These are phyloP conservation scores for Blastobasis lacticolella DNA, from an alignment of 2,888 invertebrate species.

Conservation along the genomic window DNA sequence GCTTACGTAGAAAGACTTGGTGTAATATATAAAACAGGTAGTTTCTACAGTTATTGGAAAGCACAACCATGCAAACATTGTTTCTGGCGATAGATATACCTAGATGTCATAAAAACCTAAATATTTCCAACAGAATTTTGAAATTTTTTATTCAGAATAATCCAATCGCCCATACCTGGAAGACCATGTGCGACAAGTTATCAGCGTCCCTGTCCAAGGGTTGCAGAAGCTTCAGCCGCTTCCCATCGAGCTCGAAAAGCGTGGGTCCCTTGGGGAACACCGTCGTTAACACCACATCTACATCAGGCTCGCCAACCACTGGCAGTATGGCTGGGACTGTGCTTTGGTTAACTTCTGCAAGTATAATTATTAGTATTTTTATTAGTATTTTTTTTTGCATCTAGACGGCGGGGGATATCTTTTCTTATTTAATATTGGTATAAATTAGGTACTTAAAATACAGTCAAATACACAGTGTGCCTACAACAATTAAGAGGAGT, in stretches of 20 bases:
- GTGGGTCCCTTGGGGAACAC: conserved; percentile 87
- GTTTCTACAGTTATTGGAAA: no score
- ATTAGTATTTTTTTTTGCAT: not conserved
- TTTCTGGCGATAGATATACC: no score
- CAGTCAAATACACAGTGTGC: no score
- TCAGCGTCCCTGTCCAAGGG: conserved; percentile 90
- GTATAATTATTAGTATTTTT: not conserved
- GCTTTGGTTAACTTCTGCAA: conserved; percentile 86
- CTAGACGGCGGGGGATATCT: not conserved
- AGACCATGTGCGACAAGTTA: conserved; percentile 89
- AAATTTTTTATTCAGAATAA: no score
- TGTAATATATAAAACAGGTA: no score
- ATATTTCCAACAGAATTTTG: no score
- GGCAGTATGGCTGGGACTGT: conserved; percentile 88
- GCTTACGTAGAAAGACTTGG: no score
- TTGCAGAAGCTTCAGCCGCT: conserved; percentile 83
- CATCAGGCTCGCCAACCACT: conserved; percentile 86
- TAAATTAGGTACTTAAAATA: no score
- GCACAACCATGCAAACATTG: no score
- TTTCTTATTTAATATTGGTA: no score
- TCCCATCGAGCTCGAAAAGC: conserved; percentile 87
- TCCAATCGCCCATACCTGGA: conserved; percentile 77
- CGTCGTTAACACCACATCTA: conserved; percentile 83
- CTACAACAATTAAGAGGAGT: no score
- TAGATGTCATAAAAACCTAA: no score